A percentile compares a stretch with the other conserved stretches of the same genome.
Conservation (phyloP, 35 echinoderm and acorn worm genomes). For the Apostichopus californicus region DNA sequence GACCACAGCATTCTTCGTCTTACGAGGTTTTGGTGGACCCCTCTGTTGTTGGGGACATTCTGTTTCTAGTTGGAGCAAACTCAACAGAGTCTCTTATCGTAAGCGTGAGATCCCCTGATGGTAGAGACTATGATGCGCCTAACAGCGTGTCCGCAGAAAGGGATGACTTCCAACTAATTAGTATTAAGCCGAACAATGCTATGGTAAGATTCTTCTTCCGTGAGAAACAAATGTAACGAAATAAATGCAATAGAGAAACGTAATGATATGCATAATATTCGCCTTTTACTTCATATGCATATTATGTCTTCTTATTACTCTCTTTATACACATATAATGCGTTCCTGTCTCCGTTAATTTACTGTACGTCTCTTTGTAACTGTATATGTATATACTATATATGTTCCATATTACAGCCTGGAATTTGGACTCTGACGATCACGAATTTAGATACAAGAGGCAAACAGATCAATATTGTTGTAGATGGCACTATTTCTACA, state of each 20-base stretch:
- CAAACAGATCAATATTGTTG: neutral
- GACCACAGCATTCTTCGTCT: neutral
- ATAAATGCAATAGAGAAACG: no score
- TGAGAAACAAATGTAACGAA: no score
- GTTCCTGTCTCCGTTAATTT: no score
- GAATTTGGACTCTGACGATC: slow-evolving; percentile 15
- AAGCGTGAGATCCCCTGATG: neutral
- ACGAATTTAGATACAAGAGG: neutral
- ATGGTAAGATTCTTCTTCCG: neutral
- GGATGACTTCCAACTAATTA: neutral
- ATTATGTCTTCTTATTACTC: no score
- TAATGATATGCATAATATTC: no score
- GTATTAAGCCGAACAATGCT: neutral
- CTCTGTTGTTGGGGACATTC: neutral
- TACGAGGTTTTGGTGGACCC: neutral
- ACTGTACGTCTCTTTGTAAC: neutral
- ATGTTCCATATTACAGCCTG: neutral
- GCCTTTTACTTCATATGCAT: no score
- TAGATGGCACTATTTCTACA: slow-evolving; percentile 25
- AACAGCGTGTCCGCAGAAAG: neutral
- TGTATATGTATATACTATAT: neutral
- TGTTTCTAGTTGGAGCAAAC: slow-evolving; percentile 19
- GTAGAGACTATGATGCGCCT: neutral
- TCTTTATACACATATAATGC: no score
- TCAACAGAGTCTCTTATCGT: neutral